A percentile compares a stretch with the other conserved stretches of the same genome.
Conservation (phyloP, 64 coral and sea anemone species). For the Porites lutea region DNA sequence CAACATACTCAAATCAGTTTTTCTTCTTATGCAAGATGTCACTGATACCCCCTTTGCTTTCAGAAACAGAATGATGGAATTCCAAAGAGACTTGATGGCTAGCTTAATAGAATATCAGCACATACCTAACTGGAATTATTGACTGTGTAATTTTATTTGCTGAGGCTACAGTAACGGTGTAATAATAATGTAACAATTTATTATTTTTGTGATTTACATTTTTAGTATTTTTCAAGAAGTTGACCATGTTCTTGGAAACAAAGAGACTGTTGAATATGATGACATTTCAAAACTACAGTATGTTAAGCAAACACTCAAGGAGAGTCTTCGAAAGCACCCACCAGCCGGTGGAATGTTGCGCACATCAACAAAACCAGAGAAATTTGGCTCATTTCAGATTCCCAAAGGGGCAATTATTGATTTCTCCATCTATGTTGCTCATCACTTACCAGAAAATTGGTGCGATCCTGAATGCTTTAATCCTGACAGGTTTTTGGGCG, state of each 20-base stretch:
- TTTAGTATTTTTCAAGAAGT: not conserved
- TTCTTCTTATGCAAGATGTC: no score
- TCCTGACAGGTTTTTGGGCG: not conserved
- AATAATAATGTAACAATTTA: no score
- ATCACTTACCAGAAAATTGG: constrained; percentile 38
- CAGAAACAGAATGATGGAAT: no score
- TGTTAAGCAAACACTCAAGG: constrained; percentile 3
- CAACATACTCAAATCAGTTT: no score
- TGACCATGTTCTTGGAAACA: not conserved
- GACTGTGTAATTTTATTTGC: no score
- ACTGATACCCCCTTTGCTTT: no score
- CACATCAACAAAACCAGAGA: not conserved
- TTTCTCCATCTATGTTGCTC: not conserved
- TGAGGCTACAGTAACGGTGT: no score
- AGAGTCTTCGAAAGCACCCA: constrained; percentile 7
- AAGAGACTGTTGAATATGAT: constrained; percentile 24
- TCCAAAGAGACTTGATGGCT: no score
- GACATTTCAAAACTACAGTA: constrained; percentile 11
- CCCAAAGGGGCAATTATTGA: not conserved
- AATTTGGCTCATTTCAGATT: constrained; percentile 6
- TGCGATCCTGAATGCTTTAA: constrained; percentile 25
- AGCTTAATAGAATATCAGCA: no score
- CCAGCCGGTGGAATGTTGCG: not conserved
- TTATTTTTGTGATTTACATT: no score
- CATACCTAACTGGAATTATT: no score